Evolutionary conservation across 2,797 vertebrate genomes (phyloP).

Genomic region (Platyrinchus mystaceus): DNA sequence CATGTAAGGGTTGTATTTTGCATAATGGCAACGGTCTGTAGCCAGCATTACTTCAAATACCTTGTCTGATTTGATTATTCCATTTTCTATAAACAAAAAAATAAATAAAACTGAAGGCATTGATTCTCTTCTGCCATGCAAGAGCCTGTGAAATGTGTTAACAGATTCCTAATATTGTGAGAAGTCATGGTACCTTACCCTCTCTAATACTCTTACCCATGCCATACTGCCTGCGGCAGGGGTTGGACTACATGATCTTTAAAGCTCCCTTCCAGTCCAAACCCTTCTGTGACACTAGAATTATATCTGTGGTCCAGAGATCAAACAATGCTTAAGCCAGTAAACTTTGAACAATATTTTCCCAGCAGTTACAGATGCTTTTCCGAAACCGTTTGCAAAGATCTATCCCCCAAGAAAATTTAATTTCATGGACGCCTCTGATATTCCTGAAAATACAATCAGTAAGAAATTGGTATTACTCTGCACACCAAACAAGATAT

Average conservation of each 20-base stretch:
- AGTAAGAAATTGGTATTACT: background rate
- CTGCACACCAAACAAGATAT: background rate
- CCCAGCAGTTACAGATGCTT: background rate
- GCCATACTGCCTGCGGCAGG: background rate
- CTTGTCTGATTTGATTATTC: slow-evolving; percentile 97
- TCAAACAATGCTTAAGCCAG: background rate
- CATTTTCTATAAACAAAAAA: slow-evolving; percentile 87
- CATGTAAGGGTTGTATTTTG: slow-evolving; percentile 97
- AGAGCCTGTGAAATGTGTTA: background rate
- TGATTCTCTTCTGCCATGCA: background rate
- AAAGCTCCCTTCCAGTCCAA: background rate
- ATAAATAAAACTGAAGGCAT: background rate
- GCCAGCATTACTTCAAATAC: slow-evolving; percentile 98
- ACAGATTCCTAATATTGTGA: background rate
- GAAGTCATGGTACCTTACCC: background rate
- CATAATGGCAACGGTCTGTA: slow-evolving; percentile 94
- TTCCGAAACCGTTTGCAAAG: background rate
- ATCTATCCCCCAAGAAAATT: background rate
- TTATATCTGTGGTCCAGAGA: background rate
- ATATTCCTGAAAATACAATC: background rate
- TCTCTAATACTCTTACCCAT: background rate
- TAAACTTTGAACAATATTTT: background rate
- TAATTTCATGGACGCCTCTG: background rate
- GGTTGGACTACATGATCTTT: background rate
- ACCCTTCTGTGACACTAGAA: background rate